These are phyloP conservation scores for Eurois occulta DNA, from an alignment of 2,888 invertebrate genomes.

Conservation along the genomic window DNA sequence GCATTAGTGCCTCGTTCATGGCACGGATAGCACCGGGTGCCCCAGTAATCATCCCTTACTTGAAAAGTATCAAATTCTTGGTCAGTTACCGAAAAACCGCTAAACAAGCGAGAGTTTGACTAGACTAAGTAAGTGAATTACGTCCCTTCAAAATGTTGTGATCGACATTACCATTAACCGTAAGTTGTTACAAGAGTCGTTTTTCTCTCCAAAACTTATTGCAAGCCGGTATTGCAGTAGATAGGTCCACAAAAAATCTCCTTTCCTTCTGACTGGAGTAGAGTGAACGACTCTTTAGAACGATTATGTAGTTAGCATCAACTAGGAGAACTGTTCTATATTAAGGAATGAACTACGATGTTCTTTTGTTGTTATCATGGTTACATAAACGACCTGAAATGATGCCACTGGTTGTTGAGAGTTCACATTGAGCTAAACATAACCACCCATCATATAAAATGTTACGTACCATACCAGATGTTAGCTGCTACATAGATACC, in stretches of 20 bases:
- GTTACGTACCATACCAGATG: neutral
- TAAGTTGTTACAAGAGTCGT: neutral
- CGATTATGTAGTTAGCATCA: conserved; percentile 2
- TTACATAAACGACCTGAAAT: neutral
- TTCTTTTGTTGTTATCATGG: neutral
- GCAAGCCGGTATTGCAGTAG: neutral
- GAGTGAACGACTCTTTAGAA: neutral
- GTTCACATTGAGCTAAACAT: neutral
- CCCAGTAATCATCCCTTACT: neutral
- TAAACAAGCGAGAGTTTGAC: neutral
- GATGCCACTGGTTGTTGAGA: neutral
- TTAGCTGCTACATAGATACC: neutral
- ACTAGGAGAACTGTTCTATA: conserved; percentile 1
- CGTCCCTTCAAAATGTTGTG: neutral
- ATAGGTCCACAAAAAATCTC: neutral
- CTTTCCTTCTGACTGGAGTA: neutral
- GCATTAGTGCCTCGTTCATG: neutral
- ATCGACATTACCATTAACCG: neutral
- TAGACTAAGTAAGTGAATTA: neutral
- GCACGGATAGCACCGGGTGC: neutral
- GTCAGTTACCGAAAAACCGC: neutral
- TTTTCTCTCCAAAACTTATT: neutral
- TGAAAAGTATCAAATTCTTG: neutral
- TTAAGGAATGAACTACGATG: neutral
- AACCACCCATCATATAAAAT: neutral